Base-by-base conservation (phyloP, 2,113 vertebrate genomes). In the Plectropomus leopardus region DNA sequence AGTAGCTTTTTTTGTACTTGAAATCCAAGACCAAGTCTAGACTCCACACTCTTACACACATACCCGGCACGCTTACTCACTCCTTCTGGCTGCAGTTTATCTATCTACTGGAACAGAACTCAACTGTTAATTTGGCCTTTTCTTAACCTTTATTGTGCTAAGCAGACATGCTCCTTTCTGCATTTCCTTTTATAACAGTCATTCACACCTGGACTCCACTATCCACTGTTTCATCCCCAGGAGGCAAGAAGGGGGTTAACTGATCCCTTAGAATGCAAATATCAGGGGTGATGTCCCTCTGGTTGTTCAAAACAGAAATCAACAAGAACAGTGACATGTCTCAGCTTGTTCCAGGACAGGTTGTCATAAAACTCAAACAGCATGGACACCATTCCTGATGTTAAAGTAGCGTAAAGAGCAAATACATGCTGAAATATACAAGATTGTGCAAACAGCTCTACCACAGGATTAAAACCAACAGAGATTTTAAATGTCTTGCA, bases 21-120 rank as follows among this genome's bases (percentile, higher is more conserved):
- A 90, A 92, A 91, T 76, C 55, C 59, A 85, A 90, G 69, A 85
- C 69, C 70, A 60, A 54, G 77, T 88, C 80, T 72, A 58, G 76
- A 79, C 76, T 64, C 71, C 64, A 85, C 78, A 75, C 73, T 7
- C 28, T 50, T 50, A 16, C 59, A 79, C 50, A 61, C 61, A 72
- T 57, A 71, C 72, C 67, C 57, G 21, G 24, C 78, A 83, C 81
- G 80, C 83, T 76, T 71, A 84, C 70, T 73, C 78, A 57, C 28
- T 44, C 44, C 44, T 57, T 63, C 76, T 86, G 83, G 54, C 85
- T 68, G 59, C 58, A 85, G 73, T 83, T 87, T 24, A 77, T 65
- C 28, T 67, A 53, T 82, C 82, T 80, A 48, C 72, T 76, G 68
- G 78, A 90, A 76, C 59, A 72, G 40, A 67, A 48, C 58, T 82